Conservation (phyloP, 1,140 invertebrate genomes). For the Drosophila simulans region DNA sequence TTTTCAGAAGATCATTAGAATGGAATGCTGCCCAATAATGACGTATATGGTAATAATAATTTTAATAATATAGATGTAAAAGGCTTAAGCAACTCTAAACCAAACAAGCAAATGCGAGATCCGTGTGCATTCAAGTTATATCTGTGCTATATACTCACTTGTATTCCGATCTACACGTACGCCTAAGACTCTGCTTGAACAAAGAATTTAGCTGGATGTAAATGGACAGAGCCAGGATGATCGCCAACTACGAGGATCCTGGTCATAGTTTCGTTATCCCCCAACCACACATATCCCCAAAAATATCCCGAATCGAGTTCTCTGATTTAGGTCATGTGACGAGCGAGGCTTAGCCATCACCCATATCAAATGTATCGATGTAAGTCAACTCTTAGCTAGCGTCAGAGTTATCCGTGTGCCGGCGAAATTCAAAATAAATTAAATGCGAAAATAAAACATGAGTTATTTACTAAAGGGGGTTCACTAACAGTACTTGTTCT, state of each 20-base stretch:
- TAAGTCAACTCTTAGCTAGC: constrained; percentile 69
- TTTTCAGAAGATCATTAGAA: constrained; percentile 41
- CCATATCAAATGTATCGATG: constrained; percentile 76
- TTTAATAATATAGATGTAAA: constrained; percentile 47
- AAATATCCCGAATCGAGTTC: constrained; percentile 48
- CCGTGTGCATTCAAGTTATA: constrained; percentile 65
- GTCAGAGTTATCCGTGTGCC: constrained; percentile 45
- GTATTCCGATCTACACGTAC: constrained; percentile 62
- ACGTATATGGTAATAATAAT: constrained; percentile 42
- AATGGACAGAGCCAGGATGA: not conserved
- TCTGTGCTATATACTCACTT: constrained; percentile 76
- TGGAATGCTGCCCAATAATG: constrained; percentile 50
- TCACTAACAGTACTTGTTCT: not conserved
- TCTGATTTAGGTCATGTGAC: constrained; percentile 50
- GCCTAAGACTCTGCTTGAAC: constrained; percentile 60
- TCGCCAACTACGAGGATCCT: not conserved
- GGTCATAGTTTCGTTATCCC: constrained; percentile 29
- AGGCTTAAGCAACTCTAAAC: constrained; percentile 45
- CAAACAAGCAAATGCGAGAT: constrained; percentile 39
- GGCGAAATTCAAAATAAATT: constrained; percentile 46
- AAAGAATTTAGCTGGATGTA: constrained; percentile 38
- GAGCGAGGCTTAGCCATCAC: constrained; percentile 69
- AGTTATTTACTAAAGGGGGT: not conserved
- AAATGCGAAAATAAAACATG: constrained; percentile 34
- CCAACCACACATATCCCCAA: constrained; percentile 54